Percentiles rank a stretch among this genome's conserved stretches.
Conservation (phyloP, 2,113 vertebrate species). For the Boleophthalmus pectinirostris region DNA sequence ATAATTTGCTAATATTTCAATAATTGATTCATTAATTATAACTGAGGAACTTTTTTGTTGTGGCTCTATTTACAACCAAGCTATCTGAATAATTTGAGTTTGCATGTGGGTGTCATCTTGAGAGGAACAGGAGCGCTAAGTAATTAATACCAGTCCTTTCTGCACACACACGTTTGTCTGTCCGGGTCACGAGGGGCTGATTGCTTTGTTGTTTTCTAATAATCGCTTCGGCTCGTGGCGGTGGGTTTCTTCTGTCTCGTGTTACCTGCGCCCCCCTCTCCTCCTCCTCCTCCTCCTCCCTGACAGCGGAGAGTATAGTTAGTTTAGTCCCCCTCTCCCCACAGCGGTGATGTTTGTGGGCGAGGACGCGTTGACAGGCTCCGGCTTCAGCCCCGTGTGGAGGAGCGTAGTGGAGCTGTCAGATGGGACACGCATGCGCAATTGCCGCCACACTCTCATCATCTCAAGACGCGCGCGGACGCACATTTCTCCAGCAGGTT, state of each 20-base stretch:
- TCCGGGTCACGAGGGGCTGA: background rate
- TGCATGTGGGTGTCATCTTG: background rate
- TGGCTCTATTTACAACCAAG: background rate
- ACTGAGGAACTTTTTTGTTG: background rate
- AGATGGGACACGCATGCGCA: constrained; percentile 55
- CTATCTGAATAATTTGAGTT: background rate
- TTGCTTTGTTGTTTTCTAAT: constrained; percentile 15
- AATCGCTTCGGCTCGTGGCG: background rate
- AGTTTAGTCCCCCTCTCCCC: constrained; percentile 12
- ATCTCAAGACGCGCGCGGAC: background rate
- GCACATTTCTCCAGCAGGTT: background rate
- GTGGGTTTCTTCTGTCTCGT: background rate
- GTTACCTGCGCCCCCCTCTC: constrained; percentile 3
- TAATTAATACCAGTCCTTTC: background rate
- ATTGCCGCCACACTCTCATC: constrained; percentile 7
- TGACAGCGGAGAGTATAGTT: background rate
- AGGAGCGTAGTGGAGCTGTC: constrained; percentile 17
- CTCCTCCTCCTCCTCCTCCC: constrained; percentile 4
- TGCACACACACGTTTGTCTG: background rate
- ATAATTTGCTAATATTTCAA: no score
- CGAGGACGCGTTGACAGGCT: constrained; percentile 32
- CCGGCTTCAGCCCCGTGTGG: constrained; percentile 14
- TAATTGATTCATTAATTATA: background rate
- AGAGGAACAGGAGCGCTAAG: background rate
- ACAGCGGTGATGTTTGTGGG: constrained; percentile 42